A percentile compares a stretch with the other conserved stretches of the same genome.
Evolutionary conservation across 2,888 invertebrate species (phyloP).

Genomic region (Asteroscopus sphinx): DNA sequence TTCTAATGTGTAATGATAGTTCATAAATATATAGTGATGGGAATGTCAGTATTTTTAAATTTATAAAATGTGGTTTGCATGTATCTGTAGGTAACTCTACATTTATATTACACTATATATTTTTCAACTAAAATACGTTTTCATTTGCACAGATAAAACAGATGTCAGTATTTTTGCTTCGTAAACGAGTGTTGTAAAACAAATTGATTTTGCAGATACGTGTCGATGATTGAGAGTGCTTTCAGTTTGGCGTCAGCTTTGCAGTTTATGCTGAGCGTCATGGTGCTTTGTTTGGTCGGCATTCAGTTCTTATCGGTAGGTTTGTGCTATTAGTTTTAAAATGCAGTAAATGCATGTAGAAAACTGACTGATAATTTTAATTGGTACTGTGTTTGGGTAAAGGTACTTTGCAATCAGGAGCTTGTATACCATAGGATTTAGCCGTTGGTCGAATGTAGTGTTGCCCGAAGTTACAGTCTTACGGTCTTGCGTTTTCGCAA

Average conservation of each 20-base stretch:
- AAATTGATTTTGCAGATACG: constrained; percentile 79
- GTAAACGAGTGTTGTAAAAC: constrained; percentile 51
- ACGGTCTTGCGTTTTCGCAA: too few species aligned
- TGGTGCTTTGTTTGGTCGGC: constrained; percentile 86
- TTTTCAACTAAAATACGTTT: background rate
- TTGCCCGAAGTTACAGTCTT: too few species aligned
- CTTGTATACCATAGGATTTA: too few species aligned
- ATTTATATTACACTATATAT: too few species aligned
- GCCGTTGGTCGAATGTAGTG: too few species aligned
- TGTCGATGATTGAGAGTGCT: constrained; percentile 84
- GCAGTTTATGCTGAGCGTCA: constrained; percentile 87
- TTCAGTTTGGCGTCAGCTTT: constrained; percentile 86
- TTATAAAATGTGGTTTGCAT: too few species aligned
- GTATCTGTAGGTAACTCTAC: too few species aligned
- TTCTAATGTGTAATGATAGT: too few species aligned
- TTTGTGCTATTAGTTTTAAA: constrained; percentile 7
- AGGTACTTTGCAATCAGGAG: background rate
- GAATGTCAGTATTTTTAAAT: too few species aligned
- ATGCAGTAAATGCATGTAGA: too few species aligned
- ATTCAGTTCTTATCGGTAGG: constrained; percentile 85
- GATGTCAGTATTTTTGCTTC: constrained; percentile 46
- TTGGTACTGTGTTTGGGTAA: background rate
- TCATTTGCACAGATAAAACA: constrained; percentile 28
- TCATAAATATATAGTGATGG: too few species aligned
- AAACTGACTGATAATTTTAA: background rate